Percentiles rank a stretch among this genome's conserved stretches.
These are phyloP conservation scores for Phodopus roborovskii DNA, from an alignment of 2,113 vertebrate genomes.

Conservation along the genomic window DNA sequence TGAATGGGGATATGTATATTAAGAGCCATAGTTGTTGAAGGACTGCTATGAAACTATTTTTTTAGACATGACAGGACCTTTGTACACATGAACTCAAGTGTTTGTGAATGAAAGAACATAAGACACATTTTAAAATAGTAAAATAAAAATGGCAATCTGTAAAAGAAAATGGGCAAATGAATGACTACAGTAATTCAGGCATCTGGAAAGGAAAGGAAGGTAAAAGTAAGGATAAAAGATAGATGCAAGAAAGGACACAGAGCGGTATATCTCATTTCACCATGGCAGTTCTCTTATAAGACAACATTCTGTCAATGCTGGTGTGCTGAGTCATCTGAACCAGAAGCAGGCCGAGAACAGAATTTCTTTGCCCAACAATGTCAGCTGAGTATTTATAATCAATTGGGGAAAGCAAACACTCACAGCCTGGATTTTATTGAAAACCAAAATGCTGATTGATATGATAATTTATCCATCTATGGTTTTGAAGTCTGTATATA, in stretches of 20 bases:
- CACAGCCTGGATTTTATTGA: background rate
- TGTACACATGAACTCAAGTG: background rate
- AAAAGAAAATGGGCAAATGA: constrained; percentile 64
- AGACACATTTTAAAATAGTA: background rate
- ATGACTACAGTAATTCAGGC: constrained; percentile 48
- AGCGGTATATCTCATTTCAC: background rate
- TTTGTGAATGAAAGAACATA: background rate
- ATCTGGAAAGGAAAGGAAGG: background rate
- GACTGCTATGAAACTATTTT: too few relatives aligned
- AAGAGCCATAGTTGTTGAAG: background rate
- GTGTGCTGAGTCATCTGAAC: constrained; percentile 17
- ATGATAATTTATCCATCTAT: background rate
- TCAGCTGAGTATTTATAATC: constrained; percentile 43
- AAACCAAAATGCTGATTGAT: constrained; percentile 11
- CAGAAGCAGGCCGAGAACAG: background rate
- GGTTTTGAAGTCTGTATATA: background rate
- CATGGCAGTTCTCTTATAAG: background rate
- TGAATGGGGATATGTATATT: too few relatives aligned
- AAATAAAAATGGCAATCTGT: background rate
- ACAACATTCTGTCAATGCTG: background rate
- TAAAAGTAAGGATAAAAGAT: constrained; percentile 43
- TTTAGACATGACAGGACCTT: background rate
- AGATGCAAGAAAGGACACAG: background rate
- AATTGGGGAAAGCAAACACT: background rate
- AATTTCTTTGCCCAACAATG: constrained; percentile 29